phyloP scores from a whole-genome alignment of 2,113 vertebrate species.

The Dasyprocta punctata region DNA sequence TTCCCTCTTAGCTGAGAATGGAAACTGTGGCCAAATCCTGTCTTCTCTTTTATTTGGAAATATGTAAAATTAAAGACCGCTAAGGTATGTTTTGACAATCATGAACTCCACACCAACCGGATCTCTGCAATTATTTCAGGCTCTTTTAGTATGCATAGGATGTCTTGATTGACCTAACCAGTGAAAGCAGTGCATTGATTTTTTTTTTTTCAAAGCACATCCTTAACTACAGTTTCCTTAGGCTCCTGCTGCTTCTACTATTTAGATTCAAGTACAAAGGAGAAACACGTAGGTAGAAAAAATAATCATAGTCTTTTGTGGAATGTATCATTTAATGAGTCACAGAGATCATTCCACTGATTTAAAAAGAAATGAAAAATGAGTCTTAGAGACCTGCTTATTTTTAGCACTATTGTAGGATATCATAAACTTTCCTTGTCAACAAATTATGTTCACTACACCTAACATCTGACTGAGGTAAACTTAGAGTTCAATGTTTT shows the following conservation, averaged over 20 bases:
- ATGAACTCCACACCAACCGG: background rate
- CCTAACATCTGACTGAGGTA: background rate
- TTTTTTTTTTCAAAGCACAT: constrained; percentile 54
- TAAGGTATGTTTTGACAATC: constrained; percentile 8
- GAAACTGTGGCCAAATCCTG: background rate
- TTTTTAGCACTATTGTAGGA: background rate
- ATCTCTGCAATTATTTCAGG: constrained; percentile 18
- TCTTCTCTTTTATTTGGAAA: background rate
- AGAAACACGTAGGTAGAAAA: constrained; percentile 9
- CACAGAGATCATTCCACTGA: background rate
- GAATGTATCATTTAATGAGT: background rate
- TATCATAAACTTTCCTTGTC: background rate
- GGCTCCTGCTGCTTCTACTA: constrained; percentile 5
- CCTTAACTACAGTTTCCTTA: constrained; percentile 17
- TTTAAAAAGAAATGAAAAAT: background rate
- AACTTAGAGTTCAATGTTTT: background rate
- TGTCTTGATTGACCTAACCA: constrained; percentile 43
- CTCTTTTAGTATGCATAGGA: background rate
- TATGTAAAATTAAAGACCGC: background rate
- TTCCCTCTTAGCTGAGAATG: background rate
- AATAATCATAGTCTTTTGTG: background rate
- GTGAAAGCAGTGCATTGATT: constrained; percentile 62
- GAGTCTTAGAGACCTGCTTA: background rate
- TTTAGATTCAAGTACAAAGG: constrained; percentile 38
- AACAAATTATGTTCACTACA: background rate